Evolutionary conservation across 1,140 invertebrate genomes (phyloP), one percentile per base, ranked within the genome.

Genomic region (Frieseomelitta varia): DNA sequence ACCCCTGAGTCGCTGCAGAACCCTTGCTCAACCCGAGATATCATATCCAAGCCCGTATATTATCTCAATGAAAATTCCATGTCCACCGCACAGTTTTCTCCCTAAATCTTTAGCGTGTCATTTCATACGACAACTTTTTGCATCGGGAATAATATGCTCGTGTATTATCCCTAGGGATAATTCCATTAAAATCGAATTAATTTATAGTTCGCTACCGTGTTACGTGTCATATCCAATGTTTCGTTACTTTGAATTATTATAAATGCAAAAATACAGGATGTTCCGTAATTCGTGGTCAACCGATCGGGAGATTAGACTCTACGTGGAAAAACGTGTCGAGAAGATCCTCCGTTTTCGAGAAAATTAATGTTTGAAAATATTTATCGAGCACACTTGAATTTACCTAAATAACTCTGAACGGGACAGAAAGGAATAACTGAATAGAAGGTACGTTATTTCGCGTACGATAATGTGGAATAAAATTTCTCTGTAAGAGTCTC

Each of bases 11-110:
- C 15, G 15, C 1, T 4, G 24, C n/a, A 72, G 47, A 47, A 19
- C n/a, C n/a, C 14, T 80, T 19, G 65, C 15, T 47, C 15, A 47
- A 24, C 53, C 15, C 34, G 47, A 34, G 34, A 61, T 80, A 75
- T 81, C 67, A 81, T 81, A 67, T 53, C 17, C 58, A 24, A 55
- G 24, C 21, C 51, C 71, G 55, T 81, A 81, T n/a, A 58, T 75
- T 75, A 74, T 65, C 63, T 39, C 79, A 81, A 63, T 65, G 79
- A 61, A 65, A 51, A 53, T 61, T 73, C 56, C 39, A 24, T n/a
- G 56, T 27, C 11, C 8, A 4, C 1, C 14, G 51, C 11, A 24
- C 17, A 24, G 51, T 1, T 17, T 4, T 19, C 1, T 6, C 11
- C 27, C 51, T 53, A n/a, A 75, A 81, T 51, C 71, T 67, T 53